These are phyloP conservation scores for Drosophila nr. medialis DNA, from an alignment of 2,888 invertebrate species.

Conservation along the genomic window DNA sequence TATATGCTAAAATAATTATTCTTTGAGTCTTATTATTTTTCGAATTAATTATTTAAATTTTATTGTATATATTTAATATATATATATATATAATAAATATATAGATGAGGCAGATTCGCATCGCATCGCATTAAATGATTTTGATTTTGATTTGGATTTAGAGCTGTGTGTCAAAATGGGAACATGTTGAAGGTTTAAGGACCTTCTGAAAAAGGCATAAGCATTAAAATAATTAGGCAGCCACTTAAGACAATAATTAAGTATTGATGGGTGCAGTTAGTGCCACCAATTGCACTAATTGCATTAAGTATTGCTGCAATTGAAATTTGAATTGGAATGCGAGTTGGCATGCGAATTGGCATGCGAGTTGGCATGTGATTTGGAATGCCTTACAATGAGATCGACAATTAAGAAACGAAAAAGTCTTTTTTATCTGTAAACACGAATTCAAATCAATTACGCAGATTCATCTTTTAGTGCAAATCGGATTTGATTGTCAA, in stretches of 20 bases:
- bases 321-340: neutral
- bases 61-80: neutral
- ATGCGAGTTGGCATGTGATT: neutral
- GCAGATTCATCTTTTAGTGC: no score
- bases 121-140: neutral
- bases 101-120: neutral
- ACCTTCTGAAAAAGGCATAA: neutral
- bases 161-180: neutral
- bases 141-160: neutral
- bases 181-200: conserved; percentile 1
- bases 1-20: neutral
- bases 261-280: neutral
- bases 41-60: neutral
- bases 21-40: neutral
- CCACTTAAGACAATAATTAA: conserved; percentile 5
- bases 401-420: neutral
- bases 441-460: no score
- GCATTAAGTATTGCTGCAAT: neutral
- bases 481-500: neutral
- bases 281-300: neutral
- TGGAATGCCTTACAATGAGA: neutral
- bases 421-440: neutral
- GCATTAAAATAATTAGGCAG: neutral
- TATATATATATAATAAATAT: neutral
- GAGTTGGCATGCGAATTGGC: neutral